Evolutionary conservation across 2,797 vertebrate species (phyloP), one percentile per base, ranked within the genome.

Genomic region (Sciurus vulgaris): DNA sequence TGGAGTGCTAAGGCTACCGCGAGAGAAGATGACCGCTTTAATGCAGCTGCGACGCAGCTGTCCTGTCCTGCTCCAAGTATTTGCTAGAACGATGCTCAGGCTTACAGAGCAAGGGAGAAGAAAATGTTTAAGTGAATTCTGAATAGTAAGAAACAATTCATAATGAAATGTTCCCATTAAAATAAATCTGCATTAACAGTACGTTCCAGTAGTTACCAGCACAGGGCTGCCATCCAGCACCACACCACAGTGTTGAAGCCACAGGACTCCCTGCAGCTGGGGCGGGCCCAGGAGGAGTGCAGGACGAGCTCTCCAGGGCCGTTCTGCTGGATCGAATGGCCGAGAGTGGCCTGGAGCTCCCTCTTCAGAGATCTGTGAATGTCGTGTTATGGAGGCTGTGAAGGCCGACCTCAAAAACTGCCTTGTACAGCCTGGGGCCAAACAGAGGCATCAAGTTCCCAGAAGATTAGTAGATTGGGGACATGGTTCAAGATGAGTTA

Each of bases 91-190:
- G 63, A 72, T 35, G 6, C 28, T 72, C 70, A 81, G 79, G 49
- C 44, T 76, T 95, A 90, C 79, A 92, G 47, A 93, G 20, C 11
- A 73, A 94, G 72, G 14, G 18, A 85, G 28, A 88, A 35, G 59
- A 44, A 85, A 63, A 47, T 24, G 65, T 63, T 94, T 44, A 86
- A 28, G 54, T 79, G 70, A n/a, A 38, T 33, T 90, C 61, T 77
- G 15, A 63, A n/a, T 33, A 81, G 20, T 47, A 79, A 95, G 56
- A 56, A 61, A 59, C 20, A 82, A 65, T 63, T 65, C 22, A 9
- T 47, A 56, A 26, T 61, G 38, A 56, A 61, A 28, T n/a, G n/a
- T 69, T 91, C 81, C 49, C 20, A 44, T 67, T 84, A 73, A 70
- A 77, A 44, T 49, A 59, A 70, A 30, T 33, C 9, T 76, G 3